Percentiles rank a stretch among this genome's conserved stretches.
These are phyloP conservation scores for Enteromius trimaculatus DNA, from an alignment of 2,797 vertebrate genomes.

Conservation along the genomic window DNA sequence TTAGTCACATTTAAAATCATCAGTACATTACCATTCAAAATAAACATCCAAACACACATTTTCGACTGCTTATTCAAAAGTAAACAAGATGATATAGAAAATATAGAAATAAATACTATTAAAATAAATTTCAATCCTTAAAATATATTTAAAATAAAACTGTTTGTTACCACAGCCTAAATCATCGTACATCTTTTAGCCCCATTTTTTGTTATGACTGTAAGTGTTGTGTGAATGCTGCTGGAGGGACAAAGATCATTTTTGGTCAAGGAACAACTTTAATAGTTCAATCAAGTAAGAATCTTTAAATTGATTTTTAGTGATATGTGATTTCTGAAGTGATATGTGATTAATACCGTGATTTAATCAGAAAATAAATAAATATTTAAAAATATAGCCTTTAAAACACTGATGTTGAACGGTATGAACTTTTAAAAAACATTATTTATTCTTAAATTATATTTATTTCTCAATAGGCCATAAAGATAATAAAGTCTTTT, in stretches of 20 bases:
- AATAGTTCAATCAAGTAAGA: conserved; percentile 53
- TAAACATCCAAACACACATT: background rate
- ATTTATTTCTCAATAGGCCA: background rate
- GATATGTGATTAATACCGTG: background rate
- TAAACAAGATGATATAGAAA: too few relatives aligned
- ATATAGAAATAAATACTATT: too few relatives aligned
- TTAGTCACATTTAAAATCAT: background rate
- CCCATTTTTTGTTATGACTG: conserved; percentile 24
- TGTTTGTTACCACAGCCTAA: background rate
- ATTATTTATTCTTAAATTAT: background rate
- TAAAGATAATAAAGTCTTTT: background rate
- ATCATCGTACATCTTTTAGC: background rate
- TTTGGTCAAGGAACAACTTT: conserved; percentile 51
- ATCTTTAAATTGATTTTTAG: background rate
- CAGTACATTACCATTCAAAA: background rate
- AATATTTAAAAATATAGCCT: background rate
- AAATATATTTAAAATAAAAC: background rate
- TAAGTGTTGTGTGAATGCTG: conserved; percentile 48
- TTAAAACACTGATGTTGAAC: background rate
- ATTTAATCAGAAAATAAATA: background rate
- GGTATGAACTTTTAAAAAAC: background rate
- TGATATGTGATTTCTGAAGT: too few relatives aligned
- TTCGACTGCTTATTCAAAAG: background rate
- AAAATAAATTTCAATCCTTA: background rate
- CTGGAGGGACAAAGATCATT: conserved; percentile 25